phyloP scores from a whole-genome alignment of 2,113 vertebrate genomes.

The Calonectris borealis region DNA sequence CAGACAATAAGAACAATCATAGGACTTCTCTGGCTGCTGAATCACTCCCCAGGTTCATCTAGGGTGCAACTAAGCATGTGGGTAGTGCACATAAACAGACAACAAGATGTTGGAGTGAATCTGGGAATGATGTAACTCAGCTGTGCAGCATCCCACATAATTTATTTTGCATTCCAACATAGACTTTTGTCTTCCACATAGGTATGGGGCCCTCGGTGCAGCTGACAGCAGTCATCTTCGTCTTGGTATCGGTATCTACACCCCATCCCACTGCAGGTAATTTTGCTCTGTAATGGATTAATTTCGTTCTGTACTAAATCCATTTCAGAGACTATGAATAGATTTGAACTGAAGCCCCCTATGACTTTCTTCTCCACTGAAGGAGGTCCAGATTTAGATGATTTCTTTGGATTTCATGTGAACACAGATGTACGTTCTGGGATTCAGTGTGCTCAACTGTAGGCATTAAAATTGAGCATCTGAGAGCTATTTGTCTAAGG shows the following conservation, averaged over 20 bases:
- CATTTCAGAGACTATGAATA: not conserved
- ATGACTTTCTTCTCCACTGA: not conserved
- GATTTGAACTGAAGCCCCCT: not conserved
- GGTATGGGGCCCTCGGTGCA: not conserved
- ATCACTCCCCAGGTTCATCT: not conserved
- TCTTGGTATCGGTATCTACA: not conserved
- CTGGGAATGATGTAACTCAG: not conserved
- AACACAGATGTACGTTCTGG: not conserved
- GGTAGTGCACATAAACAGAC: not conserved
- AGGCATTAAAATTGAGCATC: not conserved
- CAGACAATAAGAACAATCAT: not conserved
- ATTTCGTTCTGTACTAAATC: not conserved
- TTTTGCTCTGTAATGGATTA: not conserved
- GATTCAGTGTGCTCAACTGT: not conserved
- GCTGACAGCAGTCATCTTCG: not conserved
- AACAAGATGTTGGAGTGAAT: not conserved
- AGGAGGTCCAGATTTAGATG: not conserved
- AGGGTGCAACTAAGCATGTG: not conserved
- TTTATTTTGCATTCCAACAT: not conserved
- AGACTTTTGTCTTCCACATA: not conserved
- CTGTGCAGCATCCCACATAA: not conserved
- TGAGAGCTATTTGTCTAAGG: not conserved
- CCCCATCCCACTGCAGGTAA: not conserved
- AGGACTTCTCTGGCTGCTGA: not conserved
- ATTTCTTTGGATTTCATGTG: not conserved